phyloP scores from a whole-genome alignment of 2,888 invertebrate genomes.

The Scaptomyza tumidula region DNA sequence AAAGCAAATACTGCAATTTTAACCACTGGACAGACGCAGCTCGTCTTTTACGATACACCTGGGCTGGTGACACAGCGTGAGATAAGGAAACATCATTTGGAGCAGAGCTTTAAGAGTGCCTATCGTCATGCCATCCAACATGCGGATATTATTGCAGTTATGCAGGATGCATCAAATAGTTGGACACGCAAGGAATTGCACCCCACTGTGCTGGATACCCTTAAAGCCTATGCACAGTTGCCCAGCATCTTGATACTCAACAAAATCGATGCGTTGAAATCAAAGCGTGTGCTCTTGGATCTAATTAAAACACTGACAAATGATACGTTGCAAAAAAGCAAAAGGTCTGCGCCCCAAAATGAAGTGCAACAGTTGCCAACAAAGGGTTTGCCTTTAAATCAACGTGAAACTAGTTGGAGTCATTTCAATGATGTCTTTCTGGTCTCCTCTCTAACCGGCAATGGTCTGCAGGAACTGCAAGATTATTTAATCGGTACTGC shows the following conservation, averaged over 20 bases:
- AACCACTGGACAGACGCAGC: constrained; percentile 91
- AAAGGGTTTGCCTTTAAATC: constrained; percentile 38
- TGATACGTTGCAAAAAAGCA: constrained; percentile 84
- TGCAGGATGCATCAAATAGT: constrained; percentile 92
- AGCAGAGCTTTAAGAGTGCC: constrained; percentile 87
- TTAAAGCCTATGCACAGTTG: constrained; percentile 87
- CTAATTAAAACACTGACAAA: constrained; percentile 89
- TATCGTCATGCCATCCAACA: constrained; percentile 85
- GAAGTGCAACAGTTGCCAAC: neutral
- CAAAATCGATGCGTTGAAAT: constrained; percentile 92
- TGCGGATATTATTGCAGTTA: constrained; percentile 92
- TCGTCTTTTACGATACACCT: constrained; percentile 97
- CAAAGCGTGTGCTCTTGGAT: constrained; percentile 90
- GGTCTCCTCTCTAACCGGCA: constrained; percentile 93
- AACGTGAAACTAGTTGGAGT: constrained; percentile 87
- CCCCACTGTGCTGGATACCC: constrained; percentile 88
- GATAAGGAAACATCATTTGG: constrained; percentile 86
- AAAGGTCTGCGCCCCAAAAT: constrained; percentile 10
- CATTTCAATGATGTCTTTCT: constrained; percentile 95
- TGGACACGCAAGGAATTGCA: constrained; percentile 89
- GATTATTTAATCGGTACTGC: constrained; percentile 84
- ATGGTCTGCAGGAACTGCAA: constrained; percentile 90
- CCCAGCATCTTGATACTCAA: constrained; percentile 93
- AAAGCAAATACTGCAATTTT: constrained; percentile 90
- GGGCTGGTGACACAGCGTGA: constrained; percentile 91